Conservation (phyloP, 2,888 invertebrate genomes). For the Oasisia sp. region DNA sequence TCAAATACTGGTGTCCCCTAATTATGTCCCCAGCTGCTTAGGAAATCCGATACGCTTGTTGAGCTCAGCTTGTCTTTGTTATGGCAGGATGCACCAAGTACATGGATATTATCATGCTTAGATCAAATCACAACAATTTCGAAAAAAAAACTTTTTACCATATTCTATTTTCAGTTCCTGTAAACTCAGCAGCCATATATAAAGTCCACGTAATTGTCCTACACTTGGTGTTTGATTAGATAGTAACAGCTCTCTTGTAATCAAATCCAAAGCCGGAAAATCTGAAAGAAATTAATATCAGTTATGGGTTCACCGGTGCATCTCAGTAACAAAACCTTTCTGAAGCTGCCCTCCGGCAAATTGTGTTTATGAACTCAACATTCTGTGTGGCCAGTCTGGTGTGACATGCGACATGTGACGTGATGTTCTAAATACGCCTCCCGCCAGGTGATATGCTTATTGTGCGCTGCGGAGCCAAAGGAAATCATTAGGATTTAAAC, state of each 20-base stretch:
- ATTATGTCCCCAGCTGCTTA: not conserved
- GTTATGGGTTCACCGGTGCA: not conserved
- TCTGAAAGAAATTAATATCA: not conserved
- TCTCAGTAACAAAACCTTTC: not conserved
- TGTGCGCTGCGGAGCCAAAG: not conserved
- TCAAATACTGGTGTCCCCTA: not conserved
- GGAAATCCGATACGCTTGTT: not conserved
- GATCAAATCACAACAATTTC: not conserved
- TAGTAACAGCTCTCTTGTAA: not conserved
- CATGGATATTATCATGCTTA: not conserved
- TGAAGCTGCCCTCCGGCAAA: not conserved
- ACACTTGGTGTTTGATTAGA: not conserved
- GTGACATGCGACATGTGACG: not conserved
- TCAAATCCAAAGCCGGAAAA: not conserved
- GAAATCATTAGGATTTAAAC: conserved; percentile 9
- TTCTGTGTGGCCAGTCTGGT: not conserved
- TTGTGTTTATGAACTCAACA: not conserved
- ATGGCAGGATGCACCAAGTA: not conserved
- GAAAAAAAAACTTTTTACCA: not conserved
- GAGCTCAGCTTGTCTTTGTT: not conserved
- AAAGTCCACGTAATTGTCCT: not conserved
- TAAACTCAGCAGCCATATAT: not conserved
- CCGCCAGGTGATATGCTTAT: not conserved
- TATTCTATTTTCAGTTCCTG: not conserved
- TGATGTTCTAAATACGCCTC: not conserved